Conservation (phyloP, 1,140 invertebrate genomes). For the Drosophila hydei region DNA sequence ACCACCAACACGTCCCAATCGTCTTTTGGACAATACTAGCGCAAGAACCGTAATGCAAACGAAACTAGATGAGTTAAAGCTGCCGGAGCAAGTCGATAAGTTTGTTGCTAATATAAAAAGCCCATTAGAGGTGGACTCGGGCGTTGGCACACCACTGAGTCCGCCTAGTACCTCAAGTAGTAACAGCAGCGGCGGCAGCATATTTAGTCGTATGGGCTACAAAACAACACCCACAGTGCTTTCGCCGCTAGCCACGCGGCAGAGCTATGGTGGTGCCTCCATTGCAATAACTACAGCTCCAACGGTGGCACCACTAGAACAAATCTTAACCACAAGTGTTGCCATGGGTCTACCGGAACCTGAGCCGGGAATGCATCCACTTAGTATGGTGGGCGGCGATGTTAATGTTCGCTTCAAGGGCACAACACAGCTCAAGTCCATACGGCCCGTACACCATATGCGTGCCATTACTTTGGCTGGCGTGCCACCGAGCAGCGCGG, state of each 20-base stretch:
- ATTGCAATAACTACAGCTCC: constrained; percentile 56
- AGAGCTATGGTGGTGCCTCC: constrained; percentile 34
- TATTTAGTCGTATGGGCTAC: constrained; percentile 81
- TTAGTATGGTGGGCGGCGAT: constrained; percentile 86
- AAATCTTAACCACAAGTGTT: constrained; percentile 34
- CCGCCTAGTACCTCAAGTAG: constrained; percentile 75
- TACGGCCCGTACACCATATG: constrained; percentile 76
- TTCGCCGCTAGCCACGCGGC: constrained; percentile 63
- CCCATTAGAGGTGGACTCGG: constrained; percentile 85
- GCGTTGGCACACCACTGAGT: constrained; percentile 85
- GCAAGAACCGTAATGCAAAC: constrained; percentile 64
- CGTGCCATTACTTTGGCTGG: constrained; percentile 58
- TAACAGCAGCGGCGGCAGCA: constrained; percentile 61
- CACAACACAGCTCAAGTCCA: constrained; percentile 87
- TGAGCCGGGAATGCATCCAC: constrained; percentile 85
- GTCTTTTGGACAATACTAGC: constrained; percentile 65
- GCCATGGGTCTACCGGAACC: constrained; percentile 35
- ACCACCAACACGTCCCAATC: constrained; percentile 71
- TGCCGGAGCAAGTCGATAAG: constrained; percentile 84
- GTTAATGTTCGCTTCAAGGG: constrained; percentile 88
- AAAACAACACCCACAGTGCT: constrained; percentile 71
- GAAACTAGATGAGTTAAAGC: constrained; percentile 81
- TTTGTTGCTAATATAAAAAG: constrained; percentile 76
- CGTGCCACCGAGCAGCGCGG: constrained; percentile 39
- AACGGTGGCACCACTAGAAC: constrained; percentile 29